Conservation (phyloP, 2,797 vertebrate genomes). For the Champsocephalus esox region DNA sequence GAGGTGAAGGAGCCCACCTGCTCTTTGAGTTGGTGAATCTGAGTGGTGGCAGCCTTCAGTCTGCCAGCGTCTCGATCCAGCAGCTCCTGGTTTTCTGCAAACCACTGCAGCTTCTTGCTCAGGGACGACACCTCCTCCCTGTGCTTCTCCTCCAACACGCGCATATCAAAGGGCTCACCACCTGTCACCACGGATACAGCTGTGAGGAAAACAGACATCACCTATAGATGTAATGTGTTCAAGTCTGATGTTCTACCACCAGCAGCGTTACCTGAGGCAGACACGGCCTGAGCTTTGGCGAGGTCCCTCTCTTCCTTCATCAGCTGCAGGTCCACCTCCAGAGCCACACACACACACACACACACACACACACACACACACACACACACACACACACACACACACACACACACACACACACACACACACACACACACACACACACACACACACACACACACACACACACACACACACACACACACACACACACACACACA, state of each 20-base stretch:
- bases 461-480: too few relatives aligned
- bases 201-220: not conserved
- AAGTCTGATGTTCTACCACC: not conserved
- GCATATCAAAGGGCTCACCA: constrained; percentile 87
- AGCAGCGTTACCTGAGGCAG: constrained; percentile 80
- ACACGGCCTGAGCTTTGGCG: constrained; percentile 82
- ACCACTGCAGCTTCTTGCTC: constrained; percentile 91
- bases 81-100: constrained; percentile 93
- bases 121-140: constrained; percentile 87
- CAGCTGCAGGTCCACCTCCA: constrained; percentile 88
- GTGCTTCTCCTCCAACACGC: constrained; percentile 86
- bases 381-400: too few relatives aligned
- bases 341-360: constrained; percentile 53
- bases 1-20: constrained; percentile 79
- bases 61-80: constrained; percentile 89
- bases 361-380: constrained; percentile 21
- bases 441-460: too few relatives aligned
- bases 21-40: constrained; percentile 87
- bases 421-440: too few relatives aligned
- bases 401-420: too few relatives aligned
- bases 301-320: constrained; percentile 89
- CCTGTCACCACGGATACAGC: constrained; percentile 67
- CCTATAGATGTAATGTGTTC: not conserved
- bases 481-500: too few relatives aligned
- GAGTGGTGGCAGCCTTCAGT: constrained; percentile 88